Base-by-base conservation (phyloP, 2,888 invertebrate genomes). In the Callinectes sapidus region DNA sequence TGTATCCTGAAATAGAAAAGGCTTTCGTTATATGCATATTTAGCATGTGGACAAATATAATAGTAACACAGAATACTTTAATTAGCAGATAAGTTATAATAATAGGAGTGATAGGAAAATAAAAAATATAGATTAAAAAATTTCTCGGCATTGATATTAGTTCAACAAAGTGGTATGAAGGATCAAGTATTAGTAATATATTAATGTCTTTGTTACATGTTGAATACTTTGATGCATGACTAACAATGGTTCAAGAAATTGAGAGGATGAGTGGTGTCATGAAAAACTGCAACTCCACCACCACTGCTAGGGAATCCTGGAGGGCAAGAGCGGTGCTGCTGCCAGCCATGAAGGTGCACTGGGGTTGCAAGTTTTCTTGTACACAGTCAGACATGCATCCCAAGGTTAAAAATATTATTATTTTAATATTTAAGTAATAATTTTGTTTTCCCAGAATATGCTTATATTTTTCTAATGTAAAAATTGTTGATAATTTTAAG, bases 381-480 rank as follows among this genome's bases (percentile, higher is more conserved):
- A 16, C 81, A 81, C 81, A 81, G 77, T 81, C 77, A 16, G 32
- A 81, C 16, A 35, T 35, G 81, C 81, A 81, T 81, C 81, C 32
- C 81, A 35, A 35, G 81, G 16, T 35, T 3, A 81, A 32, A 0
- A 16, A 35, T 81, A 32, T 13, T 32, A 35, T 0, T 6, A 48
- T 48, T 6, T 8, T 48, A 8, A 8, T 48, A 48, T 42, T 2
- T 81, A 81, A n/a, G n/a, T 16, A 81, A 1, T 81, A 35, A 81
- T 81, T 81, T 81, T 71, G 32, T 71, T 16, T 13, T 35, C 32
- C 81, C 81, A 81, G 81, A 81, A 81, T 81, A 35, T 81, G 81
- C 81, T 81, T 81, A 81, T 81, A 81, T 81, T 81, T 81, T 81
- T 81, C 35, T 81, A 81, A 81, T 81, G 32, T 81, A 81, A 35